Base-by-base conservation (phyloP, 2,113 vertebrate genomes). In the Ictalurus furcatus region DNA sequence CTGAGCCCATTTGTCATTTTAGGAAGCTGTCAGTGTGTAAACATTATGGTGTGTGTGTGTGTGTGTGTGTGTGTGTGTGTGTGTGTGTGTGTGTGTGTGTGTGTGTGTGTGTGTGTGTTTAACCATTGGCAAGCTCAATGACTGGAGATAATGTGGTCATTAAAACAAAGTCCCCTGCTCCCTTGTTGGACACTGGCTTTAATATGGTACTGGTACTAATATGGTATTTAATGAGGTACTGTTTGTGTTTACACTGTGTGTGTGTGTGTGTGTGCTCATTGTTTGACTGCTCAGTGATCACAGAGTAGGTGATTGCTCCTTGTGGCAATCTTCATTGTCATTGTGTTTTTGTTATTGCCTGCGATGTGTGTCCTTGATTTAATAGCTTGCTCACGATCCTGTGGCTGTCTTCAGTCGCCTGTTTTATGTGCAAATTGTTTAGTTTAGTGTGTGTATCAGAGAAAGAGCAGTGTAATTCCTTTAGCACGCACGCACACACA, bases 81-180 rank as follows among this genome's bases (percentile, higher is more conserved):
- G 65, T 71, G 84, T 85, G 54, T 74, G 67, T 84, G n/a, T 78
- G 16, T 85, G 65, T 71, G 63, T 48, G 63, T 85, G 65, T 71
- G 84, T 85, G 54, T 74, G 67, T 84, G n/a, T 78, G 16, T 65
- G 78, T 85, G 79, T 79, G 85, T 81, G 73, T 89, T 73, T 80
- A 89, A 85, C 30, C 61, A 59, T n/a, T 84, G 59, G 90, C 48
- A 81, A 61, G 40, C 86, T 85, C 67, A 90, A 91, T 91, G 74
- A 92, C 86, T 85, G 69, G 52, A 85, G 73, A 87, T 90, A 91
- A 90, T 87, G 52, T 89, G 87, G 58, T 89, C 85, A 88, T 90
- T 87, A 85, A 87, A 91, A 79, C 87, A 84, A 82, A 78, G 84
- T 89, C 80, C 90, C 88, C 40, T 28, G 48, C 30, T 69, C 8